Evolutionary conservation across 2,888 invertebrate species (phyloP).

Genomic region (Phlogophora meticulosa): DNA sequence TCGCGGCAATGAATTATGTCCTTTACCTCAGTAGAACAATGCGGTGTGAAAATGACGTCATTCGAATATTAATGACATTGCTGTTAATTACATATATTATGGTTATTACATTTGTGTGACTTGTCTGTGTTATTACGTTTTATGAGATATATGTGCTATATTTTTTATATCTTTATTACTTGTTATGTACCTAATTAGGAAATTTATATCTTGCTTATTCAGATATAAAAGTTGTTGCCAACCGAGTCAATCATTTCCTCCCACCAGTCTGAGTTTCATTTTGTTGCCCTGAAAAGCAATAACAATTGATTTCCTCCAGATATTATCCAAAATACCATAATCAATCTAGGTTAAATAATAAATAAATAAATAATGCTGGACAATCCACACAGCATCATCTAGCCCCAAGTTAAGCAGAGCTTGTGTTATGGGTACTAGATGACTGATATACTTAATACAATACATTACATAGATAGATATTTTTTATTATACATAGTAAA

Average conservation of each 20-base stretch:
- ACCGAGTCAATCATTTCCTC: conserved; percentile 29
- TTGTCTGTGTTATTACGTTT: conserved; percentile 30
- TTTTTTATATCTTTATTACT: conserved; percentile 45
- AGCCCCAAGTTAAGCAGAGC: no score
- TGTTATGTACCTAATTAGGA: conserved; percentile 16
- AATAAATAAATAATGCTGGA: no score
- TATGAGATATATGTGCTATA: conserved; percentile 34
- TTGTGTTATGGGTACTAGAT: no score
- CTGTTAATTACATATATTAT: conserved; percentile 59
- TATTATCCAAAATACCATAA: no score
- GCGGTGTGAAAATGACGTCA: conserved; percentile 56
- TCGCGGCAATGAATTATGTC: conserved; percentile 75
- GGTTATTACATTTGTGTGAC: conserved; percentile 40
- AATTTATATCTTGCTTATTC: conserved; percentile 21
- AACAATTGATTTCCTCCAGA: no score
- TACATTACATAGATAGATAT: no score
- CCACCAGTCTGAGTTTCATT: neutral
- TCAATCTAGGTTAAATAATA: no score
- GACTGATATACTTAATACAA: no score
- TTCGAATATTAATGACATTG: conserved; percentile 54
- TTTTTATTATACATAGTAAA: no score
- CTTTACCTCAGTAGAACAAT: conserved; percentile 63
- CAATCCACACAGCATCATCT: no score
- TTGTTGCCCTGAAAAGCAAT: neutral
- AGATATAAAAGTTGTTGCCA: conserved; percentile 13